These are phyloP conservation scores for Coluber constrictor DNA, from an alignment of 2,797 vertebrate genomes.

Conservation along the genomic window DNA sequence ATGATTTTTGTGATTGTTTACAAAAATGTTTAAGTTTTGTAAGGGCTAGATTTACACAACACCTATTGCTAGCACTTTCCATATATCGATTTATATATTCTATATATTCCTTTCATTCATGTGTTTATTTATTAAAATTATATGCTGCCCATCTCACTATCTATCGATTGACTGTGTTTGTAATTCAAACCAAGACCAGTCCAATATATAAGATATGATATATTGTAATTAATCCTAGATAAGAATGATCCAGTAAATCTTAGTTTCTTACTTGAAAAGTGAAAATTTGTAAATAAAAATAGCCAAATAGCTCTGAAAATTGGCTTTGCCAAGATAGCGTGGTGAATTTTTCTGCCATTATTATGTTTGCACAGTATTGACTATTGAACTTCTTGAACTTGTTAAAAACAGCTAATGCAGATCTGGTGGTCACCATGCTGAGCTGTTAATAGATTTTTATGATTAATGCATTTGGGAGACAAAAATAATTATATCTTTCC, in stretches of 20 bases:
- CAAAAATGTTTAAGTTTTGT: too few relatives aligned
- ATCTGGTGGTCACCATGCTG: not conserved
- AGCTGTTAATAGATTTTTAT: not conserved
- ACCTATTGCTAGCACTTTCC: not conserved
- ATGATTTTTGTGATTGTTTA: too few relatives aligned
- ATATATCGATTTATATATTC: not conserved
- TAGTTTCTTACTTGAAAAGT: not conserved
- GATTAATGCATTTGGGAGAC: not conserved
- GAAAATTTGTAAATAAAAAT: not conserved
- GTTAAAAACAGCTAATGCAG: not conserved
- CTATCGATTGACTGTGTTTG: not conserved
- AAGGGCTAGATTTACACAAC: too few relatives aligned
- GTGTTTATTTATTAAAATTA: not conserved
- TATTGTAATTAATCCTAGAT: not conserved
- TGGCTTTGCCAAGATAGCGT: not conserved
- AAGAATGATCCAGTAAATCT: not conserved
- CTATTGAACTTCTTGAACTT: not conserved
- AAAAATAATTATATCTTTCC: not conserved
- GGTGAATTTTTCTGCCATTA: not conserved
- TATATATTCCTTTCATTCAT: not conserved
- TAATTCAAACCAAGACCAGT: not conserved
- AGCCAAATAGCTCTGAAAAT: not conserved
- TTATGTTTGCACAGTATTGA: not conserved
- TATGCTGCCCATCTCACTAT: not conserved
- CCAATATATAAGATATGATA: not conserved